Evolutionary conservation across 2,113 vertebrate species (phyloP).

Genomic region (Sander lucioperca): DNA sequence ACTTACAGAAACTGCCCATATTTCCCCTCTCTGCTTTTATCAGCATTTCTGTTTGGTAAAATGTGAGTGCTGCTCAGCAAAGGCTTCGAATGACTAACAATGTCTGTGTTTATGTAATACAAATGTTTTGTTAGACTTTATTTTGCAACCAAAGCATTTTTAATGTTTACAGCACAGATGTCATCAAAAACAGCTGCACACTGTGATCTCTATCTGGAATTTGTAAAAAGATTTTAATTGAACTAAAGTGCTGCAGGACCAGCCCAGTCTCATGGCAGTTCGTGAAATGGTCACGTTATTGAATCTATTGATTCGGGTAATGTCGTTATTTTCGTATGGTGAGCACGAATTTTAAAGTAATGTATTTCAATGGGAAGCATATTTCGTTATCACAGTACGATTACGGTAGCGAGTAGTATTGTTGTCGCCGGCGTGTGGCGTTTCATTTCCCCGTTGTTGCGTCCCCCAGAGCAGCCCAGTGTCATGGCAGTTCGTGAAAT

Average conservation of each 20-base stretch:
- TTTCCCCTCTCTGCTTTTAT: conserved; percentile 66
- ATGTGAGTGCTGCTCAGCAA: conserved; percentile 33
- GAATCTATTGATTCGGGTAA: too few species aligned
- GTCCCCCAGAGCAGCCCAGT: too few species aligned
- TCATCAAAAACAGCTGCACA: conserved; percentile 17
- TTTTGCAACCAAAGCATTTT: conserved; percentile 15
- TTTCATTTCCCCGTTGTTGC: too few species aligned
- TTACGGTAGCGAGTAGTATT: too few species aligned
- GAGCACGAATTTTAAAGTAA: too few species aligned
- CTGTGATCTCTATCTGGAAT: conserved; percentile 23
- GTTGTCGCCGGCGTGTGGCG: too few species aligned
- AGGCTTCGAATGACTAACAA: conserved; percentile 56
- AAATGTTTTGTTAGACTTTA: conserved; percentile 41
- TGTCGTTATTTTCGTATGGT: too few species aligned
- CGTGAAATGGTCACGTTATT: too few species aligned
- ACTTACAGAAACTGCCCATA: conserved; percentile 49
- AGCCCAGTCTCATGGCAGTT: too few species aligned
- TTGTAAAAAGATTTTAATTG: conserved; percentile 2
- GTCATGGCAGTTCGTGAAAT: too few species aligned
- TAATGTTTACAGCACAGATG: neutral
- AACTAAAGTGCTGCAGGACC: neutral
- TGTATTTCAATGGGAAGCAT: too few species aligned
- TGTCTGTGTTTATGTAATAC: conserved; percentile 24
- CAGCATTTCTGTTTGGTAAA: conserved; percentile 58
- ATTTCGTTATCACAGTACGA: too few species aligned